Conservation (phyloP, 1,140 invertebrate genomes). For the Zaprionus vittiger region DNA sequence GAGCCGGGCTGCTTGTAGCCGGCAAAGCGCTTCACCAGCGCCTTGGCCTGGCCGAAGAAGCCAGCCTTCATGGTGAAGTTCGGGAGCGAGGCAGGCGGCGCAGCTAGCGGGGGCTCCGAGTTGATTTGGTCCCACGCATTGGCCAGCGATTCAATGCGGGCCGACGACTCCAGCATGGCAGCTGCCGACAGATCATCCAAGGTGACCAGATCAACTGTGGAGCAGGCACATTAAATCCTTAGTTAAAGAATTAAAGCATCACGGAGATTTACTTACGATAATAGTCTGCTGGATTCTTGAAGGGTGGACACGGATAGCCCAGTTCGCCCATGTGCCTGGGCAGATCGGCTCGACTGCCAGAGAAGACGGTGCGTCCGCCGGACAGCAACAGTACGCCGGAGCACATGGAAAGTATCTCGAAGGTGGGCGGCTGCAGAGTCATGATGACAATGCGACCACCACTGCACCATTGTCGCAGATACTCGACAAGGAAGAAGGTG, state of each 20-base stretch:
- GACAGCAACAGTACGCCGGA: slow-evolving; percentile 93
- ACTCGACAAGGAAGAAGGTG: slow-evolving; percentile 97
- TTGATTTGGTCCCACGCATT: slow-evolving; percentile 87
- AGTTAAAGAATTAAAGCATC: neutral
- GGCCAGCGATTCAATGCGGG: slow-evolving; percentile 94
- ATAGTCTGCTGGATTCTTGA: slow-evolving; percentile 98
- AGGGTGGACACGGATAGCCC: slow-evolving; percentile 97
- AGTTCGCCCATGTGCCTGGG: slow-evolving; percentile 96
- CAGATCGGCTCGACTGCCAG: slow-evolving; percentile 94
- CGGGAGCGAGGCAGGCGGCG: slow-evolving; percentile 79
- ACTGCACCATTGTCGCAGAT: slow-evolving; percentile 95
- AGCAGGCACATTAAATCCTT: neutral
- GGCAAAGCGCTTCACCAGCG: slow-evolving; percentile 84
- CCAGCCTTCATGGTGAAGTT: slow-evolving; percentile 82
- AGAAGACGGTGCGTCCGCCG: slow-evolving; percentile 95
- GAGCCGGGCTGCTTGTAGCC: slow-evolving; percentile 95
- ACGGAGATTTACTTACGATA: slow-evolving; percentile 89
- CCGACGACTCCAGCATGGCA: slow-evolving; percentile 96
- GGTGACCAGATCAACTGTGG: slow-evolving; percentile 95
- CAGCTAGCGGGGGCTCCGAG: slow-evolving; percentile 80
- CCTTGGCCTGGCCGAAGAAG: slow-evolving; percentile 84
- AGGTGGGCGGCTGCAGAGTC: slow-evolving; percentile 96
- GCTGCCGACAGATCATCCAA: slow-evolving; percentile 96
- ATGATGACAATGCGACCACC: slow-evolving; percentile 94
- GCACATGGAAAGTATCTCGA: slow-evolving; percentile 98